Evolutionary conservation across 2,797 vertebrate species (phyloP).

Genomic region (Phalanger gymnotis): DNA sequence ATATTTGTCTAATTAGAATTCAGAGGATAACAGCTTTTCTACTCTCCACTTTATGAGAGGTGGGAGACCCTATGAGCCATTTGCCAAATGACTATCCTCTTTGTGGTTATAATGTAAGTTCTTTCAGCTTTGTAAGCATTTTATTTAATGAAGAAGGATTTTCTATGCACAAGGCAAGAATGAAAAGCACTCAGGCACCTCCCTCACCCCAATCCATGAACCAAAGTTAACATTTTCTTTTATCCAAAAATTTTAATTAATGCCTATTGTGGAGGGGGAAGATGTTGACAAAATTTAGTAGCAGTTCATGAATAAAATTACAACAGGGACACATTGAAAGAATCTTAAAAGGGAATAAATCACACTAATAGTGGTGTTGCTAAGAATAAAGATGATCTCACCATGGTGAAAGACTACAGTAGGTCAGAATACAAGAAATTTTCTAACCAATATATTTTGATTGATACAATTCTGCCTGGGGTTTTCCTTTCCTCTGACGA

Average conservation of each 20-base stretch:
- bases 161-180: neutral
- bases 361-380: neutral
- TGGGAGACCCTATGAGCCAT: neutral
- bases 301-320: conserved; percentile 14
- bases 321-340: neutral
- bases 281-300: neutral
- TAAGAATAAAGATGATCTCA: conserved; percentile 15
- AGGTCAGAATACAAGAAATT: conserved; percentile 14
- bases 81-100: conserved; percentile 43
- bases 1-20: conserved; percentile 56
- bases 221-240: neutral
- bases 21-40: conserved; percentile 1
- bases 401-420: conserved; percentile 2
- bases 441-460: neutral
- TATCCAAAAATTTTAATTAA: neutral
- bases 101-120: conserved; percentile 39
- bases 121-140: conserved; percentile 55
- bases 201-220: neutral
- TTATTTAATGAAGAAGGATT: conserved; percentile 14
- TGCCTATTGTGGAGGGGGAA: neutral
- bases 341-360: neutral
- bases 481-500: neutral
- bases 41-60: conserved; percentile 3
- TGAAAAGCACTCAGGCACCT: neutral
- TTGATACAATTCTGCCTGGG: neutral